These are phyloP conservation scores for Artemia sinica DNA, from an alignment of 2,888 invertebrate species.

Conservation along the genomic window DNA sequence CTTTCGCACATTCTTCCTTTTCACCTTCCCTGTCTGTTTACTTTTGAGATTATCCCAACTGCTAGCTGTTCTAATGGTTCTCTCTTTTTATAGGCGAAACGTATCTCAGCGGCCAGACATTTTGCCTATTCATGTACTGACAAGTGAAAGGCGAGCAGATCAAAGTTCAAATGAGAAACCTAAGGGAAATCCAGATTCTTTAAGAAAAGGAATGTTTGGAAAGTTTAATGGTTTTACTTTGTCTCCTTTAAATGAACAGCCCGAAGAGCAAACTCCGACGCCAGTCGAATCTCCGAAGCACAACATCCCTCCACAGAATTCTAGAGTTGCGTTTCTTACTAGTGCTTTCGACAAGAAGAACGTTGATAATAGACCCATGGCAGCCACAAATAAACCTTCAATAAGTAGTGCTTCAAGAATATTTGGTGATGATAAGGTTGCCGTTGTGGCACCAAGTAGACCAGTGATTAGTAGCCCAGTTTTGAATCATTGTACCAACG, in stretches of 20 bases:
- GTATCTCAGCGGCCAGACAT: background rate
- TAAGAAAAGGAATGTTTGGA: constrained; percentile 50
- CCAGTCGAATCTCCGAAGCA: constrained; percentile 21
- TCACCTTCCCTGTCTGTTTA: no score
- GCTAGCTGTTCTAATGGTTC: background rate
- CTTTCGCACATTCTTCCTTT: no score
- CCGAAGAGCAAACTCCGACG: constrained; percentile 19
- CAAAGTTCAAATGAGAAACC: constrained; percentile 12
- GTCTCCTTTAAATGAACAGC: constrained; percentile 37
- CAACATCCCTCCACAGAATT: constrained; percentile 24
- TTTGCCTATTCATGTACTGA: constrained; percentile 15
- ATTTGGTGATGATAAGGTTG: background rate
- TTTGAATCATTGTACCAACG: background rate
- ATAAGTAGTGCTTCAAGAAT: constrained; percentile 1
- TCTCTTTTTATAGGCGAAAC: background rate
- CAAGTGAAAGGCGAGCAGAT: constrained; percentile 16
- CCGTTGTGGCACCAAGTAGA: background rate
- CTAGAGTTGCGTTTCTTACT: constrained; percentile 16
- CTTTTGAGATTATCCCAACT: no score
- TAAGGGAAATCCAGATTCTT: constrained; percentile 25
- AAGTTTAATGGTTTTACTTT: constrained; percentile 71
- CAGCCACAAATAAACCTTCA: constrained; percentile 24
- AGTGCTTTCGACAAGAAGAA: background rate
- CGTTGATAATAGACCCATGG: constrained; percentile 29
- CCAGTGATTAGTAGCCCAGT: constrained; percentile 14